phyloP scores from a whole-genome alignment of 2,113 vertebrate species.

The Albula glossodonta region DNA sequence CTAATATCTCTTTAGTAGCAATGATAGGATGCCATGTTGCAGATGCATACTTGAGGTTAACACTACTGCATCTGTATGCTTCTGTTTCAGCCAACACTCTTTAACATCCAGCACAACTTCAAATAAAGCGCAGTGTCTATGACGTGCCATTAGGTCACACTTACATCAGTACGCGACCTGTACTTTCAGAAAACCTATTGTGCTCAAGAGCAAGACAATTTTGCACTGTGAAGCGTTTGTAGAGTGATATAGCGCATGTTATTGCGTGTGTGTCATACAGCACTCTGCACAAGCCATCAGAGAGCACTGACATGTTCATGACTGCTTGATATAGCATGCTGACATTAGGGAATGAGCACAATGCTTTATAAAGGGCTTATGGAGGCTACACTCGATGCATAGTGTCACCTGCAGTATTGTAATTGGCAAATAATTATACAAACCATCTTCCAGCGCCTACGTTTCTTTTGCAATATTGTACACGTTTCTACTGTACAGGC shows the following conservation, averaged over 20 bases:
- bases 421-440: background rate
- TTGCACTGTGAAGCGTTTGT: background rate
- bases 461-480: background rate
- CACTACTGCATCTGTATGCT: slow-evolving; percentile 1
- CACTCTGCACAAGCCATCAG: background rate
- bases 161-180: background rate
- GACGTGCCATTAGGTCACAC: background rate
- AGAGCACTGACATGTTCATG: background rate
- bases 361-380: background rate
- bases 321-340: background rate
- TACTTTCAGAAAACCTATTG: background rate
- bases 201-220: too few species aligned
- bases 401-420: background rate
- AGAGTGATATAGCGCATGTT: background rate
- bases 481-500: background rate
- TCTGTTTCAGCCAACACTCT: background rate
- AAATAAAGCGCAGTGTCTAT: background rate
- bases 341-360: background rate
- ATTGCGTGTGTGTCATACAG: background rate
- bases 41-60: slow-evolving; percentile 11
- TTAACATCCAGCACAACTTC: background rate
- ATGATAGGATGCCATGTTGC: background rate
- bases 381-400: background rate
- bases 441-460: background rate
- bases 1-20: background rate